Conservation (phyloP, 2,888 invertebrate genomes). For the Junonia oenone region DNA sequence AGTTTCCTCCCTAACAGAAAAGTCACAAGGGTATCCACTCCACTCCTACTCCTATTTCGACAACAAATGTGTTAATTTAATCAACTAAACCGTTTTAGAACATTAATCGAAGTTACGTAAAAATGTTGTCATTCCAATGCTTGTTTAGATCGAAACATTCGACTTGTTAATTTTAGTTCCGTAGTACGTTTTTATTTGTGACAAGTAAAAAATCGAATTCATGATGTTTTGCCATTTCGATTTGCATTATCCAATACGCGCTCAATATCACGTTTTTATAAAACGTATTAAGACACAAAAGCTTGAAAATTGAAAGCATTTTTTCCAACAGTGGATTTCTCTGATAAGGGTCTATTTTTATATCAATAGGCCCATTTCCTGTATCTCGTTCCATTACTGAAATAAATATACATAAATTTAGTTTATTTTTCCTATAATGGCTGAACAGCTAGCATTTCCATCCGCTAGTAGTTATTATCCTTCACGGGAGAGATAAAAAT, state of each 20-base stretch:
- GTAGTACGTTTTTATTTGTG: too few species aligned
- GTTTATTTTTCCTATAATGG: background rate
- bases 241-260: background rate
- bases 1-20: slow-evolving; percentile 41
- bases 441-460: background rate
- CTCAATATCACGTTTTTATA: background rate
- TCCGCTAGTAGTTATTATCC: background rate
- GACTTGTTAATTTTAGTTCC: too few species aligned
- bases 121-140: too few species aligned
- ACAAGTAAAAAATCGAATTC: background rate
- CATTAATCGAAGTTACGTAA: too few species aligned
- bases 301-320: background rate
- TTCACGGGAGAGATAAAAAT: background rate
- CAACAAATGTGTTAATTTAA: slow-evolving; percentile 55
- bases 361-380: slow-evolving; percentile 1
- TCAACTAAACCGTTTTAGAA: slow-evolving; percentile 20
- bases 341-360: background rate
- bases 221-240: background rate
- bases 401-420: background rate
- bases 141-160: too few species aligned
- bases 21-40: slow-evolving; percentile 45
- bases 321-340: background rate
- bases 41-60: slow-evolving; percentile 46
- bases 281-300: background rate
- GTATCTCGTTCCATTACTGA: background rate